Conservation (phyloP, 2,888 invertebrate genomes). For the Keiferia lycopersicella region DNA sequence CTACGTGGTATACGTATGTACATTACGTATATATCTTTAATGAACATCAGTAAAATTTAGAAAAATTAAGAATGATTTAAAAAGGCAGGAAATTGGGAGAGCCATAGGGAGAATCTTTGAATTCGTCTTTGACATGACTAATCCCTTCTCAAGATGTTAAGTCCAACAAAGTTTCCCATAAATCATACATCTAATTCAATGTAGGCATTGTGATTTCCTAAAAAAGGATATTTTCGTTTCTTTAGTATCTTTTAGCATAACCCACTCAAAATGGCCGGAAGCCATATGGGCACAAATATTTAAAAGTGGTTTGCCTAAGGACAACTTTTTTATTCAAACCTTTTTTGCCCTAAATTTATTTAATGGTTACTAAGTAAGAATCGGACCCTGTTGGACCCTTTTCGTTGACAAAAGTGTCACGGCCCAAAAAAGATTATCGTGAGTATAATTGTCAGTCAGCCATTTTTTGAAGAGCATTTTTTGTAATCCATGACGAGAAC, state of each 20-base stretch:
- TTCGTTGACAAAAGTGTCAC: conserved; percentile 65
- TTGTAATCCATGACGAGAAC: conserved; percentile 66
- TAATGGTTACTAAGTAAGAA: conserved; percentile 76
- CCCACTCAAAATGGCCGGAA: conserved; percentile 79
- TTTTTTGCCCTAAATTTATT: conserved; percentile 72
- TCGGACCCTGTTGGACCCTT: conserved; percentile 59
- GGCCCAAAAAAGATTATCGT: conserved; percentile 73
- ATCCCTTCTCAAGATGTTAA: conserved; percentile 41
- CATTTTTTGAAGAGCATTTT: conserved; percentile 64
- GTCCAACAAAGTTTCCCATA: conserved; percentile 42
- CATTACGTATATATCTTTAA: too few species aligned
- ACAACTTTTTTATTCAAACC: conserved; percentile 51
- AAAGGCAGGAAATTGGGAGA: neutral
- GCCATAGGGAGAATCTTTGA: conserved; percentile 6
- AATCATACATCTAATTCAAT: conserved; percentile 59
- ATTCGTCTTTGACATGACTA: conserved; percentile 42
- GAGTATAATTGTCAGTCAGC: conserved; percentile 62
- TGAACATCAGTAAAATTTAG: too few species aligned
- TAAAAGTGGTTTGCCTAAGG: conserved; percentile 70
- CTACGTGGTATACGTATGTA: neutral
- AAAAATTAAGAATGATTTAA: conserved; percentile 36
- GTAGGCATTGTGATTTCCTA: conserved; percentile 53
- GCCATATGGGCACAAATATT: conserved; percentile 79
- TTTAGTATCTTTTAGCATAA: conserved; percentile 71
- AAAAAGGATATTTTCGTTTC: conserved; percentile 44